Percentiles rank a stretch among this genome's conserved stretches.
phyloP scores from a whole-genome alignment of 2,113 vertebrate species.

The Brachionichthys hirsutus region DNA sequence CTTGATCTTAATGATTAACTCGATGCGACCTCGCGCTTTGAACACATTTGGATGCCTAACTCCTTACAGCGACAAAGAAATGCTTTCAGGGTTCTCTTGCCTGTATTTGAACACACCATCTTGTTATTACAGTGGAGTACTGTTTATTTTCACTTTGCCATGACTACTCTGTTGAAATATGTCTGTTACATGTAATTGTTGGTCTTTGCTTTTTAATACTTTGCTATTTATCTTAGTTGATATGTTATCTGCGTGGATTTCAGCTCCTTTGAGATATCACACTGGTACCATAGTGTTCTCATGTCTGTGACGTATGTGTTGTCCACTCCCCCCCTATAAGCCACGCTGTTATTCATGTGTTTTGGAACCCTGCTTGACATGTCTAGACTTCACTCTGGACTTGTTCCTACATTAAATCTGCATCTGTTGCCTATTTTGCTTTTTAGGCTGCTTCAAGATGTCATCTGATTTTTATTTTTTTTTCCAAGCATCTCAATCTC shows the following conservation, averaged over 20 bases:
- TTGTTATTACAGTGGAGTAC: background rate
- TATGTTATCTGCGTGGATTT: conserved; percentile 29
- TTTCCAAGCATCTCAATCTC: conserved; percentile 46
- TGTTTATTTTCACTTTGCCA: background rate
- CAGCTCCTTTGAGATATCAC: conserved; percentile 2
- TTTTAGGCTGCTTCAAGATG: conserved; percentile 23
- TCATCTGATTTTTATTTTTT: conserved; percentile 21
- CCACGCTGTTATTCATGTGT: background rate
- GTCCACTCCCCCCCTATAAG: background rate
- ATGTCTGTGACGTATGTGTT: background rate
- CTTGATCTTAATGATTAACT: no score
- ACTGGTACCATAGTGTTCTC: background rate
- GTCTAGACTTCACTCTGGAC: conserved; percentile 14
- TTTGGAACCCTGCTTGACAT: conserved; percentile 16
- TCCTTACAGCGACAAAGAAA: no score
- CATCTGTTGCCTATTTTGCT: conserved; percentile 1
- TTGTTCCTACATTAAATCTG: conserved; percentile 17
- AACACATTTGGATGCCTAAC: no score
- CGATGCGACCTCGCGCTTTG: no score
- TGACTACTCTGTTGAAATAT: conserved; percentile 7
- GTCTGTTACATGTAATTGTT: background rate
- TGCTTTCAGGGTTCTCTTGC: background rate
- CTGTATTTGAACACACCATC: background rate
- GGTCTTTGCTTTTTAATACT: conserved; percentile 4
- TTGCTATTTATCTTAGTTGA: conserved; percentile 10